These are phyloP conservation scores for Andrena trimmerana DNA, from an alignment of 2,888 invertebrate species.

Conservation along the genomic window DNA sequence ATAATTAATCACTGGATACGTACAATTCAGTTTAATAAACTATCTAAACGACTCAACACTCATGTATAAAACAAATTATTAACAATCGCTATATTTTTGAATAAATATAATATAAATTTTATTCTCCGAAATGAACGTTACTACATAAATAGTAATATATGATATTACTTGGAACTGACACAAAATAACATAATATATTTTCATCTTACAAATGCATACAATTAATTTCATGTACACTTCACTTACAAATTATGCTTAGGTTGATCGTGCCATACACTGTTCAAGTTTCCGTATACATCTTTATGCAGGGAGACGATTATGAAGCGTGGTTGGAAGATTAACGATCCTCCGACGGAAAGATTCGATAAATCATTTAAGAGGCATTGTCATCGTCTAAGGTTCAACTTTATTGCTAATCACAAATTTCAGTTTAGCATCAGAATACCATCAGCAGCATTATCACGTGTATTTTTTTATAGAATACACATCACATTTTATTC, in stretches of 20 bases:
- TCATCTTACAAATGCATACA: background rate
- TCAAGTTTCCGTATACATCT: conserved; percentile 59
- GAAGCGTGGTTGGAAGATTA: conserved; percentile 75
- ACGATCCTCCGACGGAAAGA: conserved; percentile 72
- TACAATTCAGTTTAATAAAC: too few relatives aligned
- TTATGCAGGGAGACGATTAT: conserved; percentile 63
- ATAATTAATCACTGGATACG: too few relatives aligned
- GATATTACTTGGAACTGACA: too few relatives aligned
- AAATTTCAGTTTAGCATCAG: conserved; percentile 20
- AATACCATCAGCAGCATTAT: background rate
- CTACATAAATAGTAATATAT: too few relatives aligned
- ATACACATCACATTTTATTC: background rate
- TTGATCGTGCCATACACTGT: conserved; percentile 12
- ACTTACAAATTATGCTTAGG: conserved; percentile 17
- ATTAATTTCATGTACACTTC: background rate
- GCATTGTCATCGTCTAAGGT: conserved; percentile 70
- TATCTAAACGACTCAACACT: too few relatives aligned
- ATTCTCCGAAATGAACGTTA: too few relatives aligned
- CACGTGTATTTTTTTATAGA: background rate
- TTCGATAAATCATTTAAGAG: conserved; percentile 78
- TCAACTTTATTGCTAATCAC: conserved; percentile 69
- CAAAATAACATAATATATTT: too few relatives aligned
- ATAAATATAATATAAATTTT: too few relatives aligned
- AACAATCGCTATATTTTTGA: too few relatives aligned
- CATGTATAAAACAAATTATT: too few relatives aligned